Percentiles rank a stretch among this genome's conserved stretches.
Evolutionary conservation across 2,888 invertebrate species (phyloP).

Genomic region (Tromatobia lineatoria): DNA sequence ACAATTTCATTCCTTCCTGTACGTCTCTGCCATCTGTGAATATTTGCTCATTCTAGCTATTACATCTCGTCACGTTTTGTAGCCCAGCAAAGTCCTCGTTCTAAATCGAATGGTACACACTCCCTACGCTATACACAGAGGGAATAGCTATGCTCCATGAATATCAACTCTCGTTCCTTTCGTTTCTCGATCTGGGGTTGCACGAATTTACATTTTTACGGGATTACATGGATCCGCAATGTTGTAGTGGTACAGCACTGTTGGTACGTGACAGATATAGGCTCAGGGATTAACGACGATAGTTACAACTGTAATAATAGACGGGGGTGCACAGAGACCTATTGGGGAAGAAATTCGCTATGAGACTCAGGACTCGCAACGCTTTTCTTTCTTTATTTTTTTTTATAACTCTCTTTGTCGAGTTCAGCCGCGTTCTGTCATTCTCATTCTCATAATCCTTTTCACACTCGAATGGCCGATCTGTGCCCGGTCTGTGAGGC

Average conservation of each 20-base stretch:
- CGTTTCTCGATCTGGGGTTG: conserved; percentile 56
- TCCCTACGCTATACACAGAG: neutral
- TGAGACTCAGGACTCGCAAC: conserved; percentile 13
- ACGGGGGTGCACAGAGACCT: conserved; percentile 51
- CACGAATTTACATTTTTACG: conserved; percentile 82
- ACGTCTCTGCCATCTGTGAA: conserved; percentile 76
- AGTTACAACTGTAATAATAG: conserved; percentile 81
- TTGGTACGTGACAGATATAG: conserved; percentile 51
- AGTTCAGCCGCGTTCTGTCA: neutral
- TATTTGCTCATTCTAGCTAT: conserved; percentile 75
- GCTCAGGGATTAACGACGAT: conserved; percentile 75
- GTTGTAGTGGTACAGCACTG: conserved; percentile 28
- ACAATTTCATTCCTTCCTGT: neutral
- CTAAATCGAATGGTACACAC: conserved; percentile 53
- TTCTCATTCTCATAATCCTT: conserved; percentile 9
- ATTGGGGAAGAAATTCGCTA: conserved; percentile 11
- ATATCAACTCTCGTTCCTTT: conserved; percentile 60
- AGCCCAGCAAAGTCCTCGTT: conserved; percentile 33
- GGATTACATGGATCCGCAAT: conserved; percentile 75
- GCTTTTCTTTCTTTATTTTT: conserved; percentile 46
- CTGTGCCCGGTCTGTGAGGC: neutral
- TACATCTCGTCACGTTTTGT: conserved; percentile 36
- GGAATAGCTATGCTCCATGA: conserved; percentile 51
- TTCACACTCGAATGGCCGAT: neutral
- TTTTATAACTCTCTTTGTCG: neutral